Evolutionary conservation across 2,888 invertebrate genomes (phyloP), one percentile per base, ranked within the genome.

Genomic region (Byasa hedistus): DNA sequence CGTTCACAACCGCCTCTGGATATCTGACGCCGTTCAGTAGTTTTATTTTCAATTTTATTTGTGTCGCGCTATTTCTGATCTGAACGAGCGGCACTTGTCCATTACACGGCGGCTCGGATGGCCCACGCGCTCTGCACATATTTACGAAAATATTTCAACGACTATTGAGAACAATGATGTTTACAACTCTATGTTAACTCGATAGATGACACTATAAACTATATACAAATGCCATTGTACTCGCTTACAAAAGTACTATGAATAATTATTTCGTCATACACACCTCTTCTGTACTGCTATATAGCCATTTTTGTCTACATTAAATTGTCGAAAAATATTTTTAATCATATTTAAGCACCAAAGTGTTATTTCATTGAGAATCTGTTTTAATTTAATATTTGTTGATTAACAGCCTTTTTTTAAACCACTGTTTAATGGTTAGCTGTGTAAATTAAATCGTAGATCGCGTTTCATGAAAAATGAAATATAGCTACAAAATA

Each of bases 31-130:
- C 83, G 86, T 88, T 82, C 84, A 85, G 82, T 84, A 78, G 87
- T 87, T 90, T 91, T 91, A 90, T 91, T 91, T 90, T 88, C 79
- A 83, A 88, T 89, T 91, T 91, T 91, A 91, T 91, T 91, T 89
- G 87, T 89, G 91, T 90, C 90, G 90, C 81, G 88, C 91, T 91
- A 91, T 91, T 91, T 91, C 76, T 76, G 90, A 88, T 79, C 83
- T 78, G 84, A 86, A 85, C 86, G 83, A 82, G 86, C 85, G 85
- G 85, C 87, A 89, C 88, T 89, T 88, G 87, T 87, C 85, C 84
- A 84, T 82, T 87, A 83, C 85, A 86, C 81, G 79, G 79, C 77
- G 79, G 80, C 77, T 80, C 81, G 78, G 79, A 75, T 79, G 78
- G 81, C 87, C 86, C 84, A 86, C 87, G 87, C 87, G 73, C 73